Conservation (phyloP, 2,113 vertebrate species). For the Apistogramma diplotaenia region DNA sequence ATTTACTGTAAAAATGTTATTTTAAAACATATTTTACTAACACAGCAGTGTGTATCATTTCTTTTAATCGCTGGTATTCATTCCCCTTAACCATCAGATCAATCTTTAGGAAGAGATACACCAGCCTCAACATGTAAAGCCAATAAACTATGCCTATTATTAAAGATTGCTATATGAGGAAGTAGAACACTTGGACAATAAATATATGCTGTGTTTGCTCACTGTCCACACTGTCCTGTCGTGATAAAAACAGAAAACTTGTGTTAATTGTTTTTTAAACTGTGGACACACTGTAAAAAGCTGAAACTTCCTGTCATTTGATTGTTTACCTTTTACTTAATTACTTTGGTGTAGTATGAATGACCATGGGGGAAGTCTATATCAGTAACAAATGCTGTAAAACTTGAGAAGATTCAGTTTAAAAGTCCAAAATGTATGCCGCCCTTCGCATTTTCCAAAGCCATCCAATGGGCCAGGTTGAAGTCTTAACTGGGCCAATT, state of each 20-base stretch:
- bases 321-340: background rate
- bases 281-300: background rate
- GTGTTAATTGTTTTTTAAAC: background rate
- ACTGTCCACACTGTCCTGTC: background rate
- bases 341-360: background rate
- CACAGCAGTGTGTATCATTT: constrained; percentile 34
- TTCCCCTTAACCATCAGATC: constrained; percentile 40
- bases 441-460: background rate
- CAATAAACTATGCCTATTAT: background rate
- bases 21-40: constrained; percentile 13
- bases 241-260: too few relatives aligned
- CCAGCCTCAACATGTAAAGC: constrained; percentile 59
- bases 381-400: background rate
- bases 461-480: background rate
- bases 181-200: background rate
- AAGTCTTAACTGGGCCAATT: background rate
- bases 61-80: constrained; percentile 59
- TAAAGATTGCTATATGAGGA: constrained; percentile 1
- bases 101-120: constrained; percentile 45
- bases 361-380: background rate
- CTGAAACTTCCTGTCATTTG: background rate
- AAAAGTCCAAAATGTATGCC: background rate
- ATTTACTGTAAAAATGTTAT: background rate
- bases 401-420: background rate
- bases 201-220: background rate